Conservation (phyloP, 37 sponge, comb jelly and placozoan species). For the Diacarnus erythraeanus region DNA sequence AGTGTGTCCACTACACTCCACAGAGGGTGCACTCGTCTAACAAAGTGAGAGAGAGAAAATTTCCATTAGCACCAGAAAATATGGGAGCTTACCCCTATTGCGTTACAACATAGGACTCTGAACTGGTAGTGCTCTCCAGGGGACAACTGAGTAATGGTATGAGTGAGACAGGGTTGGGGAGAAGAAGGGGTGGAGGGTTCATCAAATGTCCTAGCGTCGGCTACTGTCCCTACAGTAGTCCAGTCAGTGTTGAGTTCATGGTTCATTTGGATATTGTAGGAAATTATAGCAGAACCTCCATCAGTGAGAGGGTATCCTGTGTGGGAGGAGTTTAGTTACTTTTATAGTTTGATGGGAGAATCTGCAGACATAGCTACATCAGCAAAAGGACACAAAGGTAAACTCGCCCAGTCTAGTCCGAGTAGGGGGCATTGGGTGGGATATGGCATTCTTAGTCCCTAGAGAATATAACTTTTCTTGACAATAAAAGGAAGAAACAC, state of each 20-base stretch:
- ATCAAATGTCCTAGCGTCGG: constrained; percentile 22
- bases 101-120: constrained; percentile 82
- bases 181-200: constrained; percentile 14
- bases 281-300: constrained; percentile 61
- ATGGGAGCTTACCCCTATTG: constrained; percentile 45
- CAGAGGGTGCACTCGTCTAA: constrained; percentile 13
- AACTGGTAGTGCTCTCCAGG: constrained; percentile 72
- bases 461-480: too few relatives aligned
- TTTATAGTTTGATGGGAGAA: too few relatives aligned
- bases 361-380: too few relatives aligned
- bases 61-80: too few relatives aligned
- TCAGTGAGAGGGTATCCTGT: constrained; percentile 53
- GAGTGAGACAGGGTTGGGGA: constrained; percentile 13
- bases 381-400: too few relatives aligned
- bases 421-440: too few relatives aligned
- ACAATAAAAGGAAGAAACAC: too few relatives aligned
- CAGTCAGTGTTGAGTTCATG: background rate
- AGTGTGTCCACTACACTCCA: constrained; percentile 17
- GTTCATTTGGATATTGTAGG: constrained; percentile 43
- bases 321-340: too few relatives aligned
- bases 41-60: background rate
- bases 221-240: constrained; percentile 13
- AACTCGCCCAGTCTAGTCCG: too few relatives aligned
- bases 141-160: constrained; percentile 18
- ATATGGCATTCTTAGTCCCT: too few relatives aligned